Evolutionary conservation across 2,113 vertebrate species (phyloP), one percentile per base, ranked within the genome.

Genomic region (Amphiprion percula): DNA sequence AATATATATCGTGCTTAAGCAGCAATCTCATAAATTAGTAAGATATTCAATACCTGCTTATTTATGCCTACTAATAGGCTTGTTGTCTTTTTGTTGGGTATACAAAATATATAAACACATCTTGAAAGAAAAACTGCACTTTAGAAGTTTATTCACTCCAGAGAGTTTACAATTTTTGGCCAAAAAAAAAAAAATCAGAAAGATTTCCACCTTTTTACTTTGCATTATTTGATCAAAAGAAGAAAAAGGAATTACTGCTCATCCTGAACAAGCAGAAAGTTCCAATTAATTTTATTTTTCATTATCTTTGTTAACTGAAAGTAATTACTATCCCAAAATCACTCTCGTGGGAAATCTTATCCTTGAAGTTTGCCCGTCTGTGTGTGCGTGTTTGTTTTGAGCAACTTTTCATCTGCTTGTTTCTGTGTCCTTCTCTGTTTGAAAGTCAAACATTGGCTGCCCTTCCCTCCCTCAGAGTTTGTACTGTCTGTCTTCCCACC

Each of bases 391-490:
- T 21, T 15, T 26, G 24, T 39, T 23, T 59, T 17, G 41, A 59
- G 37, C 41, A 73, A 68, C 23, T 19, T 65, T 82, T 58, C 23
- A 52, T 70, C 46, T 23, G 23, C 41, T 46, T 44, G 56, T 85
- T 21, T 41, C 47, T 39, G 16, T 10, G 58, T 82, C 79, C 53
- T 64, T 77, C 58, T 8, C 6, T 15, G 56, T 75, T 24, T 76
- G 63, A 77, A 74, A 83, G 77, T 74, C 74, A 69, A 80, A 73
- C 74, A 47, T 16, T 70, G 53, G 46, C 63, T 66, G 62, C 53
- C 66, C 65, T 79, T 77, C 41, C 59, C 47, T 68, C 62, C 39
- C 37, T 74, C 24, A 49, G 44, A 83, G 79, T 62, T 74, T 28
- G 53, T 74, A 37, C 24, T 67, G 30, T 70, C 74, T 50, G 30